These are phyloP conservation scores for Antitype chi DNA, from an alignment of 2,888 invertebrate genomes.

Conservation along the genomic window DNA sequence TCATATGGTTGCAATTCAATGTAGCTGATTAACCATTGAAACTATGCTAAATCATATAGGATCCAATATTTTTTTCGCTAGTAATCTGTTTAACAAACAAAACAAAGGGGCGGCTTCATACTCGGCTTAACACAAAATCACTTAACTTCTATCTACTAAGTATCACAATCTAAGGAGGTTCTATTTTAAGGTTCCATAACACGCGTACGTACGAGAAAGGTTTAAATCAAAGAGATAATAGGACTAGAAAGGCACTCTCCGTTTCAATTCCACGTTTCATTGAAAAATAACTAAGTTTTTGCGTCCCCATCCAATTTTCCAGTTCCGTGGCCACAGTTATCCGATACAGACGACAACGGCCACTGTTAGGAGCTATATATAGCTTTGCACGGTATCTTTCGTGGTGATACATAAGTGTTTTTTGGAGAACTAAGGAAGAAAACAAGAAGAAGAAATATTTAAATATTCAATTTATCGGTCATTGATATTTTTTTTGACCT, in stretches of 20 bases:
- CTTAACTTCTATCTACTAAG: constrained; percentile 8
- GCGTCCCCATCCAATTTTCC: constrained; percentile 74
- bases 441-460: too few species aligned
- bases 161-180: constrained; percentile 22
- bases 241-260: constrained; percentile 55
- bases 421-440: too few species aligned
- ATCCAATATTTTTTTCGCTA: background rate
- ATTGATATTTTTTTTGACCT: too few species aligned
- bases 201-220: constrained; percentile 33
- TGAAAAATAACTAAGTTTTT: constrained; percentile 69
- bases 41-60: background rate
- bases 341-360: constrained; percentile 55
- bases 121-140: background rate
- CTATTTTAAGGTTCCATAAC: constrained; percentile 39
- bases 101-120: too few species aligned
- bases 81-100: background rate
- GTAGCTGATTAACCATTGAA: background rate
- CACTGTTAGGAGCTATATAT: constrained; percentile 19
- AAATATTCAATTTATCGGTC: too few species aligned
- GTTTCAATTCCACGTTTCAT: constrained; percentile 73
- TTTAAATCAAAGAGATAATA: constrained; percentile 66
- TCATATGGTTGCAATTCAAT: background rate
- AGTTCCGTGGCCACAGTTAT: constrained; percentile 62
- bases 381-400: background rate
- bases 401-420: background rate